Base-by-base conservation (phyloP, 2,113 vertebrate genomes). In the Sylvia atricapilla region DNA sequence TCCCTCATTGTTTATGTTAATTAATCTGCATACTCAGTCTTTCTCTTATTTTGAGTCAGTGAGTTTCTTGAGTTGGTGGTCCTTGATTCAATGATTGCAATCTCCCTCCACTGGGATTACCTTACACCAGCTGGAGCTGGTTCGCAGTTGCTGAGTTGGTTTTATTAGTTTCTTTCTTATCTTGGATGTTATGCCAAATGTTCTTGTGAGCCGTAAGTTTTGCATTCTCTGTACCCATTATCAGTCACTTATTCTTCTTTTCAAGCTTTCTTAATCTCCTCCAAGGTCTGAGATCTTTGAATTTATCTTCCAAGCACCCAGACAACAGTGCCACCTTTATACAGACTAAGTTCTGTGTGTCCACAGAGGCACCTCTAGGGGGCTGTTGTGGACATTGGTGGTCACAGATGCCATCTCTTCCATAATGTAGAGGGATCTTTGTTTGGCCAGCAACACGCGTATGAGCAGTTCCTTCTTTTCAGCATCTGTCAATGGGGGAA, bases 261-360 rank as follows among this genome's bases (percentile, higher is more conserved):
- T 10, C 33, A 28, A 46, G 15, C 4, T 69, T 69, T 39, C 4
- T 46, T 19, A 46, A 18, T 6, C 5, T 53, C 10, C 2, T 12
- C 2, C 10, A 28, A 13, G 11, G 28, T 60, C 12, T 69, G 22
- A 33, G 6, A n/a, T 77, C 1, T 39, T 1, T 28, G 33, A 37
- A 52, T 77, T 44, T 60, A 8, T 44, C 7, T 37, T 87, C 12
- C 1, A 2, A 60, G 27, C 22, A 17, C 6, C 9, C 0, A 0
- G 10, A 50, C 13, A 14, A 22, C 4, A 17, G 13, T 12, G 17
- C 11, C 18, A 52, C 22, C 14, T 22, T 37, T 27, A 33, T 19
- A 7, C 7, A 44, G 17, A 16, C 9, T 35, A 25, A 15, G 37
- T 69, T 60, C 37, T 0, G 0, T 17, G 11, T 33, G 23, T 33